These are phyloP conservation scores for Phenacoccus solenopsis DNA, from an alignment of 1,140 invertebrate genomes.

Conservation along the genomic window DNA sequence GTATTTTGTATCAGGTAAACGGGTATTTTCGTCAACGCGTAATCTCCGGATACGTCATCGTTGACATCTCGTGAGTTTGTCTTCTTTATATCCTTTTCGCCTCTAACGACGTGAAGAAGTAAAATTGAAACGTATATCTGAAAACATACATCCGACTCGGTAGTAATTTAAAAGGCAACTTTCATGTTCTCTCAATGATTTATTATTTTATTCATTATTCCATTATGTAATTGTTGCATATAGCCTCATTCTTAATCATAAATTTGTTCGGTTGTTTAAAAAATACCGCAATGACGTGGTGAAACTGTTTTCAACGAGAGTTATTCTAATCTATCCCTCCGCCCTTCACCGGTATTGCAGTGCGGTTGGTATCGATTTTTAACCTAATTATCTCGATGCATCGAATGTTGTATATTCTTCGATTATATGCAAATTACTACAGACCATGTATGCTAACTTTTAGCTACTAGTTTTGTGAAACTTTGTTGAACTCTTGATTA, in stretches of 20 bases:
- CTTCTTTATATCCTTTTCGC: neutral
- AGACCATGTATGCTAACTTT: no score
- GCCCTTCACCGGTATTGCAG: no score
- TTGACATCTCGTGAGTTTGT: neutral
- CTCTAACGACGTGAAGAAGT: neutral
- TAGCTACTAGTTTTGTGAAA: no score
- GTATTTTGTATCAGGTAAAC: neutral
- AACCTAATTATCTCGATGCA: no score
- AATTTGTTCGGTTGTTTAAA: no score
- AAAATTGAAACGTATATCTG: neutral
- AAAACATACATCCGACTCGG: neutral
- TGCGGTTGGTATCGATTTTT: no score
- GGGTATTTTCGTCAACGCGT: conserved; percentile 6
- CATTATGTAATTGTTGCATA: neutral
- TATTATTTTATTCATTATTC: neutral
- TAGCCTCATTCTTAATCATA: neutral
- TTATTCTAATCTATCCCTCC: no score
- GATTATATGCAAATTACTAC: no score
- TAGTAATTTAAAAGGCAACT: neutral
- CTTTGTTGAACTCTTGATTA: no score
- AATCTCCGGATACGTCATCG: neutral
- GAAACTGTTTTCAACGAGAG: no score
- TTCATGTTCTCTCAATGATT: neutral
- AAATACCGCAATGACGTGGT: no score
- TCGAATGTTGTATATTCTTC: no score